Conservation (phyloP, 2,888 invertebrate genomes). For the Melipona beecheii region DNA sequence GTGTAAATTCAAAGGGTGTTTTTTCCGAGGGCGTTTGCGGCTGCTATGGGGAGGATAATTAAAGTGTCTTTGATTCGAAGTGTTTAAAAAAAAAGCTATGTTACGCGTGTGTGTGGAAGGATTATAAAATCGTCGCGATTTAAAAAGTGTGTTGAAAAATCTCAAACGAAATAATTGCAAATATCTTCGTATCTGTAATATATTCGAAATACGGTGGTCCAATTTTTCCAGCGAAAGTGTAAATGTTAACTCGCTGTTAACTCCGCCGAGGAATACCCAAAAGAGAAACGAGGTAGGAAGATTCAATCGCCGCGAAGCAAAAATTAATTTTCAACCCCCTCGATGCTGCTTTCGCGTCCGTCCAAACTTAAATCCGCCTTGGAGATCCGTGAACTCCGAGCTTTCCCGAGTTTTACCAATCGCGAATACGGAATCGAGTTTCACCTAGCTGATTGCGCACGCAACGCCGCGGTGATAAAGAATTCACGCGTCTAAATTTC, state of each 20-base stretch:
- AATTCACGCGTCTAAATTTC: constrained; percentile 29
- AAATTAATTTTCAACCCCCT: constrained; percentile 1
- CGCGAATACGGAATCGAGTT: neutral
- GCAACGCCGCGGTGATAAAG: constrained; percentile 12
- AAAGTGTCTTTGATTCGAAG: neutral
- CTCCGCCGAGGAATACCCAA: no score
- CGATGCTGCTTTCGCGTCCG: no score
- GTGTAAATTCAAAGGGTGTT: neutral
- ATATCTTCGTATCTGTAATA: no score
- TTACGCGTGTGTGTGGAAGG: neutral
- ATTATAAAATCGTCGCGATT: neutral
- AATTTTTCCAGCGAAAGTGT: no score
- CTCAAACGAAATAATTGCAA: no score
- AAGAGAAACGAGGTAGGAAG: neutral
- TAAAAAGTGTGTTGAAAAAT: no score
- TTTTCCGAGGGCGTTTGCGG: neutral
- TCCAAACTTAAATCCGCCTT: neutral
- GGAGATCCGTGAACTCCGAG: neutral
- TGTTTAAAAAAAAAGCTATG: neutral
- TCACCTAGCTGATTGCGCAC: neutral
- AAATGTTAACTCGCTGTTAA: no score
- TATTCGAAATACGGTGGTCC: no score
- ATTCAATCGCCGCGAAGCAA: neutral
- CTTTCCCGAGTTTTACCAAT: neutral
- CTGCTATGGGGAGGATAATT: neutral